Conservation (phyloP, 1,140 invertebrate genomes). For the Ips typographus region DNA sequence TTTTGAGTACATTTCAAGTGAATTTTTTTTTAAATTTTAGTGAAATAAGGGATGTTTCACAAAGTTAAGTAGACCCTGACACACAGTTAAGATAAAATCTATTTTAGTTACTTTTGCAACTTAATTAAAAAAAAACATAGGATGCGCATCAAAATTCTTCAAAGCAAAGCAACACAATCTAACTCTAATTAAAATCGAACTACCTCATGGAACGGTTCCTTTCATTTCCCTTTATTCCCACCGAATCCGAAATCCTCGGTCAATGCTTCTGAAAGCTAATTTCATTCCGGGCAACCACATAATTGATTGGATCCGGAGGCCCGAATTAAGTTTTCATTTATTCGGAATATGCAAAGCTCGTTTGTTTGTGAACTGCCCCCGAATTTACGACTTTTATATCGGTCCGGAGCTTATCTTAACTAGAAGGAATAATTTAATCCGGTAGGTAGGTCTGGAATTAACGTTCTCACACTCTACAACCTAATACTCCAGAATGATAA, state of each 20-base stretch:
- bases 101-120: no score
- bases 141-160: no score
- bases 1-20: no score
- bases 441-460: background rate
- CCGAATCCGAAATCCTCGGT: background rate
- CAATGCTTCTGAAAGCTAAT: slow-evolving; percentile 10
- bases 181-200: slow-evolving; percentile 4
- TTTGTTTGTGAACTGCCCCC: background rate
- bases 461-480: background rate
- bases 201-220: background rate
- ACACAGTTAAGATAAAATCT: no score
- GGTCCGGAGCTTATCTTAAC: background rate
- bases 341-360: background rate
- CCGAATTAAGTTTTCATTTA: slow-evolving; percentile 1
- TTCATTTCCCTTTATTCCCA: background rate
- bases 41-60: no score
- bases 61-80: no score
- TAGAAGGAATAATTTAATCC: background rate
- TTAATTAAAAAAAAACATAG: no score
- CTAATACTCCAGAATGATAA: background rate
- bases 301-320: slow-evolving; percentile 7
- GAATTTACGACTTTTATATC: background rate
- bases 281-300: background rate
- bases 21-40: no score
- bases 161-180: no score